Conservation (phyloP, 2,888 invertebrate species). For the Dynastes grantii region DNA sequence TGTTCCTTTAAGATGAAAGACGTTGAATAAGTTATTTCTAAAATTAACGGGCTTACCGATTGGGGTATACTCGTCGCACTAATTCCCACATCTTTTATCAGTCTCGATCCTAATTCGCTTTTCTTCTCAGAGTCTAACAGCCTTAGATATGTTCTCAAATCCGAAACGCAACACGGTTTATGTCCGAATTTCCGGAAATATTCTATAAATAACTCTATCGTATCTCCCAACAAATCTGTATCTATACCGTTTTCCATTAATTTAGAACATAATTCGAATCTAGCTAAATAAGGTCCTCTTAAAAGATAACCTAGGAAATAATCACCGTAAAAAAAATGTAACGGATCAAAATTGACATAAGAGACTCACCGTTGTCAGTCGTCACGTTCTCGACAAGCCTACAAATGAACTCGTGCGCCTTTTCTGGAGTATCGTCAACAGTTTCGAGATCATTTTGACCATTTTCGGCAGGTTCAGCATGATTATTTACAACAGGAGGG, state of each 20-base stretch:
- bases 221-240: constrained; percentile 75
- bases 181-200: constrained; percentile 89
- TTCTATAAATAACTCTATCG: constrained; percentile 80
- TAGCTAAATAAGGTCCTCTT: constrained; percentile 89
- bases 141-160: constrained; percentile 83
- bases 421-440: constrained; percentile 68
- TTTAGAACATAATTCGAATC: constrained; percentile 82
- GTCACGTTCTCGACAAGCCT: constrained; percentile 66
- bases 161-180: constrained; percentile 89
- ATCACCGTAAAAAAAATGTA: not conserved
- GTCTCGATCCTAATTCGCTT: constrained; percentile 74
- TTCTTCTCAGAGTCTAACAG: constrained; percentile 79
- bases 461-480: constrained; percentile 45
- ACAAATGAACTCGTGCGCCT: constrained; percentile 70
- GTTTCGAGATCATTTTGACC: constrained; percentile 60
- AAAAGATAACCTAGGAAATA: constrained; percentile 70
- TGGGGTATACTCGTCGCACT: constrained; percentile 78
- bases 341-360: not conserved
- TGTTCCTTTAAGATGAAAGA: constrained; percentile 72
- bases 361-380: constrained; percentile 64
- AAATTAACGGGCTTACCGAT: constrained; percentile 71
- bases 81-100: constrained; percentile 78
- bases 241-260: constrained; percentile 73
- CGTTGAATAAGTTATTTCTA: not conserved
- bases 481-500: constrained; percentile 15